Evolutionary conservation across 2,888 invertebrate genomes (phyloP).

Genomic region (Nephrotoma guestfalica): DNA sequence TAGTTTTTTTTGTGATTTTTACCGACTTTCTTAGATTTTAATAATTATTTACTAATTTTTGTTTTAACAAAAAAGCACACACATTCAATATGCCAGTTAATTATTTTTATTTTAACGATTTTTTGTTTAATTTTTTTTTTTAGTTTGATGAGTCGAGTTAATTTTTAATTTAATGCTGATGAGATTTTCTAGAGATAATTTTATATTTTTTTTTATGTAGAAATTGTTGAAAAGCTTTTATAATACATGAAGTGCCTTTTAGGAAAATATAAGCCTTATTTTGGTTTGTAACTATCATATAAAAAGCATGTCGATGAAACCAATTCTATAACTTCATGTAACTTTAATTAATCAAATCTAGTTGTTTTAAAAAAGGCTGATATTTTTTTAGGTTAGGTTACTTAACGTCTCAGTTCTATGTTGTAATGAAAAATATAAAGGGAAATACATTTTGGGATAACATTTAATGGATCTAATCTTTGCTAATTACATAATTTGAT

Average conservation of each 20-base stretch:
- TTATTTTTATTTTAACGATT: not conserved
- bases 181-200: not conserved
- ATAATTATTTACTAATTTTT: not conserved
- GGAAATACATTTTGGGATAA: not conserved
- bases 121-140: not conserved
- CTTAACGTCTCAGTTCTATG: not conserved
- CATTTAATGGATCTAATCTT: not conserved
- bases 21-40: not conserved
- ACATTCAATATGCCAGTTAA: not conserved
- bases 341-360: not conserved
- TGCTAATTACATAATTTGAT: not conserved
- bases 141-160: not conserved
- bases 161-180: not conserved
- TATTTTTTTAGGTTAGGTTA: not conserved
- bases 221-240: not conserved
- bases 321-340: not conserved
- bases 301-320: not conserved
- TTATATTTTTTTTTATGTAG: not conserved
- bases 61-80: not conserved
- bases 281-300: not conserved
- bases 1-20: not conserved
- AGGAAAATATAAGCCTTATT: not conserved
- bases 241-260: not conserved
- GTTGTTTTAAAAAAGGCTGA: not conserved
- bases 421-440: not conserved